Conservation (phyloP, 2,113 vertebrate genomes). For the Pitta sordida region DNA sequence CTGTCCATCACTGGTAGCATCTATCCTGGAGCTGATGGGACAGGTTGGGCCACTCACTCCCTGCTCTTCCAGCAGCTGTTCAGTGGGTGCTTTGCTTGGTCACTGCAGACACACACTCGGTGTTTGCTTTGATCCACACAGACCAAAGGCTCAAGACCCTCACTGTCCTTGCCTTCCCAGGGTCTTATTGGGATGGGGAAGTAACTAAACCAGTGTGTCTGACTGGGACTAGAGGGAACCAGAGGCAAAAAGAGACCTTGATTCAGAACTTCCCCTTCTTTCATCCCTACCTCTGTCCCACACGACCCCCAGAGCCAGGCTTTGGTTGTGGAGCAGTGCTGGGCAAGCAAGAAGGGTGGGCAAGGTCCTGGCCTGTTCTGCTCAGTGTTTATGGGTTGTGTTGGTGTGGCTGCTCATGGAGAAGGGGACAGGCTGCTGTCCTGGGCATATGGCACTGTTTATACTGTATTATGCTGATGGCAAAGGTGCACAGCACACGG, state of each 20-base stretch:
- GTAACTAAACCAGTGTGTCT: no score
- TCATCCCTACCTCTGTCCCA: background rate
- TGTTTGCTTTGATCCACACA: background rate
- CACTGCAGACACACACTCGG: accelerated
- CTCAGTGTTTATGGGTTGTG: background rate
- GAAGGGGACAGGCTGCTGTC: background rate
- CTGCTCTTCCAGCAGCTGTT: background rate
- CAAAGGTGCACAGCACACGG: background rate
- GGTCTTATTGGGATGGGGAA: background rate
- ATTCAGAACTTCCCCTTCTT: no score
- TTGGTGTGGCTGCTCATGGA: background rate
- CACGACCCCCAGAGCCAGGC: background rate
- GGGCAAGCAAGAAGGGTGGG: background rate
- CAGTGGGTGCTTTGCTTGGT: background rate
- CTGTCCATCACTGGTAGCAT: background rate
- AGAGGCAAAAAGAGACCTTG: background rate
- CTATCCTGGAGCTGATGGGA: background rate
- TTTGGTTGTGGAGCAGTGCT: background rate
- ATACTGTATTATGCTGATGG: background rate
- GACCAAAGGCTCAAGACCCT: background rate
- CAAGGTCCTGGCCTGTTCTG: background rate
- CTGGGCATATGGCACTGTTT: background rate
- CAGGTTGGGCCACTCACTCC: background rate
- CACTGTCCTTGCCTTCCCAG: background rate
- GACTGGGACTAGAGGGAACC: background rate